Conservation (phyloP, 2,888 invertebrate species). For the Ellobium chinense region DNA sequence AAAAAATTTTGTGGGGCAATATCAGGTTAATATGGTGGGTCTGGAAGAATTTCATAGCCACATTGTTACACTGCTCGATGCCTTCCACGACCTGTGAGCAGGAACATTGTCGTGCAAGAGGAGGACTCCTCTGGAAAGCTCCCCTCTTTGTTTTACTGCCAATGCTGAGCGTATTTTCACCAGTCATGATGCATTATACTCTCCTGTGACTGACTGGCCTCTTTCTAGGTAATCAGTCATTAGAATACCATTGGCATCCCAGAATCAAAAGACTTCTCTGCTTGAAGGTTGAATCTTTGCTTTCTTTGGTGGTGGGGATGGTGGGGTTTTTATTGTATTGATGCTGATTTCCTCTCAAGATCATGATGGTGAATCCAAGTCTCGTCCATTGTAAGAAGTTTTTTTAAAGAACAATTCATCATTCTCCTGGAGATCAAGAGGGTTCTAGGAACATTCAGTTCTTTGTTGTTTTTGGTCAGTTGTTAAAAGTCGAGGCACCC, state of each 20-base stretch:
- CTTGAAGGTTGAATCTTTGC: conserved; percentile 1
- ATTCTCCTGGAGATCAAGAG: neutral
- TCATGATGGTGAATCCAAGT: neutral
- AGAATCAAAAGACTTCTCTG: neutral
- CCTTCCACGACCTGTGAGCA: neutral
- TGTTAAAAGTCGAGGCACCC: neutral
- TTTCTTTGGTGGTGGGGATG: neutral
- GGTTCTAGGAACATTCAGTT: neutral
- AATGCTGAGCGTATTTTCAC: neutral
- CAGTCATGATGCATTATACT: neutral
- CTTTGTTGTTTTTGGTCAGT: neutral
- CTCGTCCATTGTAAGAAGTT: neutral
- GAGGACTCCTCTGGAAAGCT: neutral
- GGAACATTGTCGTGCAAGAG: neutral
- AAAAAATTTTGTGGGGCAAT: neutral
- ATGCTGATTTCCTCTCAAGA: neutral
- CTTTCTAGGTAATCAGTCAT: neutral
- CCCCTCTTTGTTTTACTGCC: neutral
- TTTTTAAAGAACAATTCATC: too few relatives aligned
- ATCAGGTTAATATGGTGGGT: neutral
- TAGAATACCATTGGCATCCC: neutral
- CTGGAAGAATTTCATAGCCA: neutral
- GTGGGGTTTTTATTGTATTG: neutral
- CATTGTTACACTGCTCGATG: neutral
- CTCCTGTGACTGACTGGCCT: neutral